phyloP scores from a whole-genome alignment of 2,797 vertebrate species.

The Alfaro cultratus region DNA sequence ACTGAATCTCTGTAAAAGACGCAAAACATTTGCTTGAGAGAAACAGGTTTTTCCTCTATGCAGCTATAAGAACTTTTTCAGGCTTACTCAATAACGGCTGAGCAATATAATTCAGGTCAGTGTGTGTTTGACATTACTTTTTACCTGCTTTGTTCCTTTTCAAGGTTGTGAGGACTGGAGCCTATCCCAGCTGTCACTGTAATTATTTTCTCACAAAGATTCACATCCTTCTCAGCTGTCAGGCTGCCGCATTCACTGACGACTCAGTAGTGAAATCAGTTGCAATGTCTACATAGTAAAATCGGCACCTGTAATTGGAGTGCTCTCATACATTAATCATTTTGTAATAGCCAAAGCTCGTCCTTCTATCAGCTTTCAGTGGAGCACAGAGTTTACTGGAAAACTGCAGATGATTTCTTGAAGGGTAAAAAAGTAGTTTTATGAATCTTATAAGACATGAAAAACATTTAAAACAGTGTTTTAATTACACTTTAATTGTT shows the following conservation, averaged over 20 bases:
- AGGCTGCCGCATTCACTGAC: neutral
- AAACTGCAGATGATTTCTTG: neutral
- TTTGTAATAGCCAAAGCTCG: neutral
- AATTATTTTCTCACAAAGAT: constrained; percentile 6
- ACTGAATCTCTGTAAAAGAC: neutral
- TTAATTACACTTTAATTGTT: no score
- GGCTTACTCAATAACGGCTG: neutral
- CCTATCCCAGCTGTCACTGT: neutral
- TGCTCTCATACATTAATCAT: constrained; percentile 5
- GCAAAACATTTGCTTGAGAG: neutral
- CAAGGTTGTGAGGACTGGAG: neutral
- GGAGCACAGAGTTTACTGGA: neutral
- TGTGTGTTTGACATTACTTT: neutral
- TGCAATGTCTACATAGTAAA: constrained; percentile 7
- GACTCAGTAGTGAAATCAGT: constrained; percentile 1
- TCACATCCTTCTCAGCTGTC: constrained; percentile 4
- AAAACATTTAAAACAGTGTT: neutral
- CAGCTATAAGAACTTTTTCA: neutral
- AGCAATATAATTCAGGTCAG: neutral
- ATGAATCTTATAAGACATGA: neutral
- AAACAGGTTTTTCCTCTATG: neutral
- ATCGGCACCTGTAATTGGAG: neutral
- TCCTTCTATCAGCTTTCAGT: neutral
- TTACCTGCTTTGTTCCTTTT: neutral
- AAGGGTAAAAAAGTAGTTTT: neutral